Evolutionary conservation across 2,888 invertebrate species (phyloP).

Genomic region (Timandra comae): DNA sequence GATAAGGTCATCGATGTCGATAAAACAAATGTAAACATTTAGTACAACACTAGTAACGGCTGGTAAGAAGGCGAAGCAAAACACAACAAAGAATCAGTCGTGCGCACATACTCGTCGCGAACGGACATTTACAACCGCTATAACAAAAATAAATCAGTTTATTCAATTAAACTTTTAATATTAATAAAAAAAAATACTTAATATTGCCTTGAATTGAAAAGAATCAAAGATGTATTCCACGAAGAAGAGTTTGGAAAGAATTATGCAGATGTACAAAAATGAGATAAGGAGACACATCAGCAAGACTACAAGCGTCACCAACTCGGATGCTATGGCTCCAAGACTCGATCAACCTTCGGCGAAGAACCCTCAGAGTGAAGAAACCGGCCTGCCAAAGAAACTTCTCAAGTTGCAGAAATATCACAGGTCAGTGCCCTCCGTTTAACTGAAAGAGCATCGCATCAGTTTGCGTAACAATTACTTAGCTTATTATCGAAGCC

Average conservation of each 20-base stretch:
- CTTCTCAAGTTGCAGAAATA: conserved; percentile 74
- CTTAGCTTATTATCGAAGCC: conserved; percentile 29
- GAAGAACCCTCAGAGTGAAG: conserved; percentile 51
- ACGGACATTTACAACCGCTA: conserved; percentile 32
- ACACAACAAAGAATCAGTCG: conserved; percentile 71
- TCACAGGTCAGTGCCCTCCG: conserved; percentile 71
- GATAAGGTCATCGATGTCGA: conserved; percentile 49
- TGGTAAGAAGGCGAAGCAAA: conserved; percentile 57
- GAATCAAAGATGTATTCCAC: conserved; percentile 50
- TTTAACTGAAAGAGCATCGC: too few species aligned
- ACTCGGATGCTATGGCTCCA: conserved; percentile 77
- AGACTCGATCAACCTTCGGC: conserved; percentile 57
- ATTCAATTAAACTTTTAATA: conserved; percentile 34
- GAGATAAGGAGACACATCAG: conserved; percentile 73
- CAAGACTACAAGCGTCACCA: conserved; percentile 78
- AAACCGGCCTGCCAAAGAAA: conserved; percentile 58
- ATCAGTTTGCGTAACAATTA: conserved; percentile 42
- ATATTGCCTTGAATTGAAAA: conserved; percentile 10
- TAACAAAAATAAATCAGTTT: conserved; percentile 16
- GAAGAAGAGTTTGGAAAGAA: conserved; percentile 55
- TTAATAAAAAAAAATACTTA: conserved; percentile 10
- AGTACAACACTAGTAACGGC: conserved; percentile 41
- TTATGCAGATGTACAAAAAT: conserved; percentile 59
- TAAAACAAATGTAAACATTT: conserved; percentile 63
- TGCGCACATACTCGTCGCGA: conserved; percentile 35